phyloP scores from a whole-genome alignment of 2,797 vertebrate genomes.

The Lepilemur septentrionalis region DNA sequence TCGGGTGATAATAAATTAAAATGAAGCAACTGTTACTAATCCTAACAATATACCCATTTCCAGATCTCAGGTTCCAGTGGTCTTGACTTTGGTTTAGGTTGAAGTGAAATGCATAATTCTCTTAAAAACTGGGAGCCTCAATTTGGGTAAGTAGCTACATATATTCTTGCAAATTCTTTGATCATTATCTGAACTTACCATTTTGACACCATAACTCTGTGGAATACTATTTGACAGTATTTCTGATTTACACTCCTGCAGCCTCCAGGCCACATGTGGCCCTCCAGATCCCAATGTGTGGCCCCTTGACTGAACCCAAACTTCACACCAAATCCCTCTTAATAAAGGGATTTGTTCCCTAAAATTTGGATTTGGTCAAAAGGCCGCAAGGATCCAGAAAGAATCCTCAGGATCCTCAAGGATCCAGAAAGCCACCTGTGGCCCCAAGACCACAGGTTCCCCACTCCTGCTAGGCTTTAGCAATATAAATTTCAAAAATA shows the following conservation, averaged over 20 bases:
- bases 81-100: background rate
- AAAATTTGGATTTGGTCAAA: background rate
- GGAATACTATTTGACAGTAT: background rate
- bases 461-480: background rate
- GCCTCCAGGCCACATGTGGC: background rate
- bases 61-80: background rate
- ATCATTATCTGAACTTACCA: background rate
- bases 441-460: background rate
- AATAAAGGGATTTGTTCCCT: background rate
- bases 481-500: background rate
- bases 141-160: background rate
- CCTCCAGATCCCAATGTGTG: background rate
- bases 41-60: background rate
- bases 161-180: background rate
- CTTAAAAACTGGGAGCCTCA: background rate
- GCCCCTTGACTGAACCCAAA: background rate
- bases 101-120: background rate
- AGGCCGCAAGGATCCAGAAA: background rate
- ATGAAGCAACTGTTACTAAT: background rate
- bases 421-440: background rate
- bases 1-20: conserved; percentile 4
- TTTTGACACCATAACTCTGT: background rate
- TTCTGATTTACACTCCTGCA: background rate
- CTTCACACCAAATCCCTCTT: background rate
- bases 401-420: too few relatives aligned